Evolutionary conservation across 2,797 vertebrate species (phyloP).

Genomic region (Lutjanus argentimaculatus): DNA sequence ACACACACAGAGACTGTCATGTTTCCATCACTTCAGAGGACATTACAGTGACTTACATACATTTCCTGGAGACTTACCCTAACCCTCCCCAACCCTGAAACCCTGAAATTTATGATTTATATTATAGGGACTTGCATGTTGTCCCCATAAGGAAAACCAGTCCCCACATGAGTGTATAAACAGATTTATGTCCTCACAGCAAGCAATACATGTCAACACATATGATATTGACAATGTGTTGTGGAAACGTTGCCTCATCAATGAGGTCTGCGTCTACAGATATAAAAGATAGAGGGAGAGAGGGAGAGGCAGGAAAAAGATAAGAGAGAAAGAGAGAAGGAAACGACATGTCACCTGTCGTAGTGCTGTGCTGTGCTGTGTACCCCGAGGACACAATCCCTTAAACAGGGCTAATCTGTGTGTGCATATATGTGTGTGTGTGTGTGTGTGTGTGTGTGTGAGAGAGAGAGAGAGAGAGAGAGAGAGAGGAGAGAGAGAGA

Average conservation of each 20-base stretch:
- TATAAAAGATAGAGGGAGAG: constrained; percentile 48
- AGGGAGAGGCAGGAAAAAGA: constrained; percentile 33
- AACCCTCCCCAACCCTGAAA: too few relatives aligned
- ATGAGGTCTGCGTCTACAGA: constrained; percentile 50
- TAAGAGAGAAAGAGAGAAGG: constrained; percentile 37
- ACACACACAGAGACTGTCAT: not conserved
- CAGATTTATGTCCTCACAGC: too few relatives aligned
- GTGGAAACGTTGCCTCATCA: constrained; percentile 31
- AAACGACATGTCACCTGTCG: constrained; percentile 72
- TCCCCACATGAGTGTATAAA: too few relatives aligned
- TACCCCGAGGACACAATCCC: constrained; percentile 65
- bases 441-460: constrained; percentile 38
- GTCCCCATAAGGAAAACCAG: too few relatives aligned
- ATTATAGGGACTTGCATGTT: too few relatives aligned
- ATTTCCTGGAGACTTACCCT: too few relatives aligned
- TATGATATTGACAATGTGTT: constrained; percentile 24
- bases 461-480: constrained; percentile 10
- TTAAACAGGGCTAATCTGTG: constrained; percentile 72
- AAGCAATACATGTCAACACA: too few relatives aligned
- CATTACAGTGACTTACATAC: too few relatives aligned
- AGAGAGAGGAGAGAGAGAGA: constrained; percentile 38
- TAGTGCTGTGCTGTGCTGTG: constrained; percentile 41
- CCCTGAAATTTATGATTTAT: too few relatives aligned
- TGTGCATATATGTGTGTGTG: constrained; percentile 29
- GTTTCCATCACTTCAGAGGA: too few relatives aligned